phyloP scores from a whole-genome alignment of 1,140 invertebrate genomes.

The Meloidogyne chitwoodi region DNA sequence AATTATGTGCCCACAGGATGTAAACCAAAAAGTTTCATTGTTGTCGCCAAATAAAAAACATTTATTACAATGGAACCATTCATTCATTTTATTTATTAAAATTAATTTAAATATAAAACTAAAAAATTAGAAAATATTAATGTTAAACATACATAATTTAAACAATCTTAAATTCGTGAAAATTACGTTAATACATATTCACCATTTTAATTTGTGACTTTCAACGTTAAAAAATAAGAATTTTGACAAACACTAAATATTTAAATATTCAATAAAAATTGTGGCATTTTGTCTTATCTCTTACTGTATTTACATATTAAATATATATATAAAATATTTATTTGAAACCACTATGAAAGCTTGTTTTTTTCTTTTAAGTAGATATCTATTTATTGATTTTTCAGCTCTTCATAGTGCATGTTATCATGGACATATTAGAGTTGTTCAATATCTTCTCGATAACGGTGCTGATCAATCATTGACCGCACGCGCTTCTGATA shows the following conservation, averaged over 20 bases:
- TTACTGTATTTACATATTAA: too few species aligned
- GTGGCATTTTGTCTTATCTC: background rate
- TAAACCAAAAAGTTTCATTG: conserved; percentile 9
- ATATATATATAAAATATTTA: too few species aligned
- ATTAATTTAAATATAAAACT: background rate
- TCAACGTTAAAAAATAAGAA: too few species aligned
- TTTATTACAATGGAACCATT: background rate
- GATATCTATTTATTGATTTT: background rate
- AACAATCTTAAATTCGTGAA: too few species aligned
- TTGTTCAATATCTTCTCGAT: conserved; percentile 64
- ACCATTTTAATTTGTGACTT: too few species aligned
- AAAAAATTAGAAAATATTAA: background rate
- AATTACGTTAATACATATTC: too few species aligned
- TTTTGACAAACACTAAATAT: too few species aligned
- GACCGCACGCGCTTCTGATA: conserved; percentile 58
- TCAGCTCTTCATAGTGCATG: conserved; percentile 64
- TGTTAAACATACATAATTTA: background rate
- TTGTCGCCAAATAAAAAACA: background rate
- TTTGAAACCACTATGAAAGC: background rate
- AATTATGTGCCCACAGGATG: conserved; percentile 14
- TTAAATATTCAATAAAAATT: background rate
- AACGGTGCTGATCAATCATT: conserved; percentile 64
- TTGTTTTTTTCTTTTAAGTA: background rate
- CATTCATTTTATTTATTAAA: background rate
- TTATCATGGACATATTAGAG: conserved; percentile 63